Conservation (phyloP, 2,113 vertebrate genomes). For the Anhinga anhinga region DNA sequence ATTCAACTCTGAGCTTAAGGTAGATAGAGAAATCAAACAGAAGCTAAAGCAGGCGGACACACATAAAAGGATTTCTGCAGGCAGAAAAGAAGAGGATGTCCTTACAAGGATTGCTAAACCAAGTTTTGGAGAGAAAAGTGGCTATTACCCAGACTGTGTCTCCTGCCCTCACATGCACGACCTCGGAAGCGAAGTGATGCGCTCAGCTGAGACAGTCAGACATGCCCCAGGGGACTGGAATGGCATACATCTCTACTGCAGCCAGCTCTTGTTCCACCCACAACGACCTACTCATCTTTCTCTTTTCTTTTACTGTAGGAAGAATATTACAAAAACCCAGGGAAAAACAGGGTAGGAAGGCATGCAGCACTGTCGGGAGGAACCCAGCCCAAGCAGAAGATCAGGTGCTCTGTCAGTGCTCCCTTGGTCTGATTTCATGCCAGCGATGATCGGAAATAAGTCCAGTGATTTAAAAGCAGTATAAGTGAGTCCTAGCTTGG, state of each 20-base stretch:
- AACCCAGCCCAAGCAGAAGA: not conserved
- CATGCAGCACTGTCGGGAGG: rapidly evolving
- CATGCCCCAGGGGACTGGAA: rapidly evolving
- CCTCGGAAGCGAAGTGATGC: rapidly evolving
- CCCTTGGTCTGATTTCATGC: not conserved
- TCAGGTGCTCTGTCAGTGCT: rapidly evolving
- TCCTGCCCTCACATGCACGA: not conserved
- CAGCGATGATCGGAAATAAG: not conserved
- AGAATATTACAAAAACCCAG: not conserved
- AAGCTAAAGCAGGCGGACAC: not conserved
- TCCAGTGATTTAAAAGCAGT: not conserved
- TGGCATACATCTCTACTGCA: not conserved
- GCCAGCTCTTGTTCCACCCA: not conserved
- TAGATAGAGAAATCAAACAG: slow-evolving; percentile 10
- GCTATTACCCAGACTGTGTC: not conserved
- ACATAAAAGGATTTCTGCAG: slow-evolving; percentile 15
- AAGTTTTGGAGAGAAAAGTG: not conserved
- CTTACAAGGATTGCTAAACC: not conserved
- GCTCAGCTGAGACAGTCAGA: not conserved
- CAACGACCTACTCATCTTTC: not conserved
- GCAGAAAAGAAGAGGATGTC: not conserved
- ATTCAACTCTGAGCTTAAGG: not conserved
- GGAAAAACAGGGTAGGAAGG: not conserved
- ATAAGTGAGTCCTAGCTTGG: not conserved
- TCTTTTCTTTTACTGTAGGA: not conserved